A percentile compares a stretch with the other conserved stretches of the same genome.
Evolutionary conservation across 2,797 vertebrate species (phyloP).

Genomic region (Telmatherina bonti): DNA sequence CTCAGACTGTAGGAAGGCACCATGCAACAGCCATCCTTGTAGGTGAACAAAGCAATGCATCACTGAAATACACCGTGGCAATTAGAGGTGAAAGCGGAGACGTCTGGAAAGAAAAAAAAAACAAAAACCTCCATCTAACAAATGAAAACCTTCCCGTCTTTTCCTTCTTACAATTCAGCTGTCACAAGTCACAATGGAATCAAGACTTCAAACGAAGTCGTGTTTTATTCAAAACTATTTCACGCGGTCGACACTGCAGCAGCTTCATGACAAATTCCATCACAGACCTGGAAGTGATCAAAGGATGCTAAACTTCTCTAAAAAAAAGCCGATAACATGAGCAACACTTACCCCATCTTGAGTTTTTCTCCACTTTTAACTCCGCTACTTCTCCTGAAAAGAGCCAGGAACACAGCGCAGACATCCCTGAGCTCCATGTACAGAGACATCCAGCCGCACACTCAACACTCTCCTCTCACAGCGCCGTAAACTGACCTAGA

Average conservation of each 20-base stretch:
- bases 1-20: background rate
- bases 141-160: constrained; percentile 22
- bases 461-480: constrained; percentile 3
- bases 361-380: constrained; percentile 45
- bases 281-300: constrained; percentile 48
- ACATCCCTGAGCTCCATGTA: constrained; percentile 67
- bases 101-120: background rate
- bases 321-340: constrained; percentile 6
- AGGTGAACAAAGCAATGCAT: constrained; percentile 38
- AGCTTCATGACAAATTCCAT: constrained; percentile 47
- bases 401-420: constrained; percentile 43
- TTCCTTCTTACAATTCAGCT: constrained; percentile 19
- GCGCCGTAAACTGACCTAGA: constrained; percentile 44
- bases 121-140: constrained; percentile 6
- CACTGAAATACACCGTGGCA: constrained; percentile 34
- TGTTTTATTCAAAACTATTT: constrained; percentile 32
- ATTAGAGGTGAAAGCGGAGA: constrained; percentile 36
- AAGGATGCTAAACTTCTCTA: constrained; percentile 20
- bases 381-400: constrained; percentile 40
- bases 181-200: constrained; percentile 34
- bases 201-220: constrained; percentile 39
- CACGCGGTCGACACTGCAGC: constrained; percentile 13
- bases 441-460: constrained; percentile 18
- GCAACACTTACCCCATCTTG: constrained; percentile 66
- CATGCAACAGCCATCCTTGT: background rate